Conservation (phyloP, 2,797 vertebrate genomes). For the Megaceryle alcyon region DNA sequence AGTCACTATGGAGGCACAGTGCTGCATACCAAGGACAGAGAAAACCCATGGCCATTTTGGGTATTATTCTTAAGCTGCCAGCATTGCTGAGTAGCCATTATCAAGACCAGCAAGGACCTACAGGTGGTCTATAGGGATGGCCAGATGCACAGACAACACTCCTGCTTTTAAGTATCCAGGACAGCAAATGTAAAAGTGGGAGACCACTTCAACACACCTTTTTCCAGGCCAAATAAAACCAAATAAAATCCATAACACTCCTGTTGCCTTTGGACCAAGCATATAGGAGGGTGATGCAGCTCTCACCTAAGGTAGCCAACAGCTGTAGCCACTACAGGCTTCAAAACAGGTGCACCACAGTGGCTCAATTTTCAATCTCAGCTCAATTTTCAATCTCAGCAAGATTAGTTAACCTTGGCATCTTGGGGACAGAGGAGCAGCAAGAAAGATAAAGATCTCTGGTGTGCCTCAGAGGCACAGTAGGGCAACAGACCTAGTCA, state of each 20-base stretch:
- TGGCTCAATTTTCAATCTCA: background rate
- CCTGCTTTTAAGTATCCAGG: background rate
- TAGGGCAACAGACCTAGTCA: background rate
- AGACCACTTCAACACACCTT: background rate
- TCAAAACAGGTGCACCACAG: background rate
- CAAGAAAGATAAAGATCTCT: background rate
- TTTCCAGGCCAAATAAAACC: background rate
- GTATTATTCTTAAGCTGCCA: background rate
- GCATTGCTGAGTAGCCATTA: background rate
- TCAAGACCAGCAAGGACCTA: background rate
- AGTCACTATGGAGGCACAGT: background rate
- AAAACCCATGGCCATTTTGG: background rate
- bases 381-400: background rate
- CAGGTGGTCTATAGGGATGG: background rate
- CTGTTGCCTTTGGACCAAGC: background rate
- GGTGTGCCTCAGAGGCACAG: background rate
- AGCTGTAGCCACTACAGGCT: background rate
- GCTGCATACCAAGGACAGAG: background rate
- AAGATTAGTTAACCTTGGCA: background rate
- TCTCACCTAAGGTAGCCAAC: background rate
- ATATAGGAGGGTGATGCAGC: background rate
- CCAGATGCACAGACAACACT: background rate
- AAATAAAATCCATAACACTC: background rate
- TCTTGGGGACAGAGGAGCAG: background rate
- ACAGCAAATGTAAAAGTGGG: background rate